A percentile compares a stretch with the other conserved stretches of the same genome.
Conservation (phyloP, 2,888 invertebrate species). For the Stictocephala bisonia region DNA sequence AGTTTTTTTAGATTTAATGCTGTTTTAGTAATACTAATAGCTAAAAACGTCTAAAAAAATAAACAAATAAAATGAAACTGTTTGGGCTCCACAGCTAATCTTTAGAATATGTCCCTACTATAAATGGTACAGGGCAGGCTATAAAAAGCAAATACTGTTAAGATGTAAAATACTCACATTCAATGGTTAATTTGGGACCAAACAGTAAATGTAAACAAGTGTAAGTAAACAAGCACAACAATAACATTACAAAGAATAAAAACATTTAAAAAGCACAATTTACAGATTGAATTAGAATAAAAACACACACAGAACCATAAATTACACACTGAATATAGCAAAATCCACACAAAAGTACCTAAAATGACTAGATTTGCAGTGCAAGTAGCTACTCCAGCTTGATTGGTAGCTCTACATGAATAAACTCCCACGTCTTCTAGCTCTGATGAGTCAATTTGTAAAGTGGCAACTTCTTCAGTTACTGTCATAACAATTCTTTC, state of each 20-base stretch:
- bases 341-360: constrained; percentile 67
- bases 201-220: not conserved
- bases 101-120: no score
- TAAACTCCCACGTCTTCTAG: constrained; percentile 81
- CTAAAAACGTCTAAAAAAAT: no score
- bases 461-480: constrained; percentile 73
- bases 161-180: no score
- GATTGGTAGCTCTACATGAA: constrained; percentile 79
- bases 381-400: constrained; percentile 81
- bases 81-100: no score
- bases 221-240: not conserved
- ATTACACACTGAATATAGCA: not conserved
- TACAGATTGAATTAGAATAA: not conserved
- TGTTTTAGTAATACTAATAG: no score
- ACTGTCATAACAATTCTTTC: constrained; percentile 72
- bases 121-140: no score
- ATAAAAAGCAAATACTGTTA: no score
- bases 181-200: no score
- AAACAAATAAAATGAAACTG: no score
- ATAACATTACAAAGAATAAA: constrained; percentile 1
- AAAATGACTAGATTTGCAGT: constrained; percentile 77
- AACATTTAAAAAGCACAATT: not conserved
- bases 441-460: constrained; percentile 76
- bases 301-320: not conserved
- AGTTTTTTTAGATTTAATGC: no score